These are phyloP conservation scores for Stenopsyche tienmushanensis DNA, from an alignment of 1,140 invertebrate species.

Conservation along the genomic window DNA sequence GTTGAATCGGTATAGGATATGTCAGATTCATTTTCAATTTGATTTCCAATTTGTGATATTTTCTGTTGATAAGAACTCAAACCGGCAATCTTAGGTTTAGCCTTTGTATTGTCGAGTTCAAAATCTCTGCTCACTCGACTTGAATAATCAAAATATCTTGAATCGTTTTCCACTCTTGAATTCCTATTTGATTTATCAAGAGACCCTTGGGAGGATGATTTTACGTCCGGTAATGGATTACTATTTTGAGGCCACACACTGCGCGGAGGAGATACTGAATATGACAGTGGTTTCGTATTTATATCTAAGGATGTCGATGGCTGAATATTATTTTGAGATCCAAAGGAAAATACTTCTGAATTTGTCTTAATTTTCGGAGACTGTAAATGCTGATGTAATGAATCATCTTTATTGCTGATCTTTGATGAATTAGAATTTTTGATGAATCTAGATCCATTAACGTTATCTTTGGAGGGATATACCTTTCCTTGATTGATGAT, in stretches of 20 bases:
- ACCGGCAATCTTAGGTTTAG: slow-evolving; percentile 53
- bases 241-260: slow-evolving; percentile 37
- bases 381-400: slow-evolving; percentile 16
- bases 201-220: slow-evolving; percentile 37
- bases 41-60: slow-evolving; percentile 43
- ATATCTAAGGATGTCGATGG: slow-evolving; percentile 1
- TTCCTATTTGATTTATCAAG: slow-evolving; percentile 25
- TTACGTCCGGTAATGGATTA: slow-evolving; percentile 27
- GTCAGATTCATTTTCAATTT: slow-evolving; percentile 39
- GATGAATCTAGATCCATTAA: slow-evolving; percentile 28
- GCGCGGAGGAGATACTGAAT: slow-evolving; percentile 38
- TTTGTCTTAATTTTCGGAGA: slow-evolving; percentile 37
- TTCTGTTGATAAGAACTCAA: slow-evolving; percentile 57
- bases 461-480: slow-evolving; percentile 35
- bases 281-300: slow-evolving; percentile 34
- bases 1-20: slow-evolving; percentile 49
- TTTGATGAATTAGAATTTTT: slow-evolving; percentile 31
- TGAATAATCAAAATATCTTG: slow-evolving; percentile 36
- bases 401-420: slow-evolving; percentile 24
- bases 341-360: slow-evolving; percentile 29
- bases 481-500: slow-evolving; percentile 38
- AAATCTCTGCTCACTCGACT: slow-evolving; percentile 29
- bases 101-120: slow-evolving; percentile 44
- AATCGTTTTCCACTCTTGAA: slow-evolving; percentile 33
- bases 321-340: slow-evolving; percentile 6